A percentile compares a stretch with the other conserved stretches of the same genome.
Conservation (phyloP, 1,140 invertebrate genomes). For the Hypothenemus hampei region DNA sequence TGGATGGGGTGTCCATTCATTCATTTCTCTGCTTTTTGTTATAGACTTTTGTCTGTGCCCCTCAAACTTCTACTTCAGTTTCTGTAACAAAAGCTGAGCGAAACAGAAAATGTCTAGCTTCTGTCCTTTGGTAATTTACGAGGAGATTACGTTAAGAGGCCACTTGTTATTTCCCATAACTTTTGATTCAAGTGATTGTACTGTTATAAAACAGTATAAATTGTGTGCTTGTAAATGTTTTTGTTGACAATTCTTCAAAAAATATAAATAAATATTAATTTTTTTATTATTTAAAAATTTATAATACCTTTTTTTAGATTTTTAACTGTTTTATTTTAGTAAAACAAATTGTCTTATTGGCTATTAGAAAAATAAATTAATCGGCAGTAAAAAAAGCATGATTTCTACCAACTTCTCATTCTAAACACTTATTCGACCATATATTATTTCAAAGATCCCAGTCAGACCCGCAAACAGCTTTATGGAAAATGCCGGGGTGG, state of each 20-base stretch:
- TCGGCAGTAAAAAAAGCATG: too few relatives aligned
- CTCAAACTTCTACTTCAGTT: conserved; percentile 4
- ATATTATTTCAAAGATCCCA: conserved; percentile 44
- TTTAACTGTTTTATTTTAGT: too few relatives aligned
- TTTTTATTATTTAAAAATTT: too few relatives aligned
- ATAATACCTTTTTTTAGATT: too few relatives aligned
- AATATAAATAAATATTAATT: too few relatives aligned
- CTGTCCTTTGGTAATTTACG: conserved; percentile 42
- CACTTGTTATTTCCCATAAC: conserved; percentile 47
- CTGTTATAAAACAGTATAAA: too few relatives aligned
- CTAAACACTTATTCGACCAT: conserved; percentile 47
- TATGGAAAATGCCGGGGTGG: conserved; percentile 46
- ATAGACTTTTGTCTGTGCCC: conserved; percentile 17
- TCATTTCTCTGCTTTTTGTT: conserved; percentile 18
- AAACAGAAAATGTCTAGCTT: conserved; percentile 31
- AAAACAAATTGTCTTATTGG: too few relatives aligned
- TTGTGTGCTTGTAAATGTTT: too few relatives aligned
- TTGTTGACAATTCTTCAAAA: too few relatives aligned
- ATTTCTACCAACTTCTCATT: conserved; percentile 44
- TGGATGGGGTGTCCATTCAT: conserved; percentile 36
- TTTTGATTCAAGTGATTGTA: conserved; percentile 42
- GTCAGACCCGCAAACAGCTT: conserved; percentile 46
- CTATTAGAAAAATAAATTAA: too few relatives aligned
- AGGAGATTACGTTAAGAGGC: conserved; percentile 45
- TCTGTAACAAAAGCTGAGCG: not conserved